Evolutionary conservation across 2,888 invertebrate genomes (phyloP).

Genomic region (Melipona beecheii): DNA sequence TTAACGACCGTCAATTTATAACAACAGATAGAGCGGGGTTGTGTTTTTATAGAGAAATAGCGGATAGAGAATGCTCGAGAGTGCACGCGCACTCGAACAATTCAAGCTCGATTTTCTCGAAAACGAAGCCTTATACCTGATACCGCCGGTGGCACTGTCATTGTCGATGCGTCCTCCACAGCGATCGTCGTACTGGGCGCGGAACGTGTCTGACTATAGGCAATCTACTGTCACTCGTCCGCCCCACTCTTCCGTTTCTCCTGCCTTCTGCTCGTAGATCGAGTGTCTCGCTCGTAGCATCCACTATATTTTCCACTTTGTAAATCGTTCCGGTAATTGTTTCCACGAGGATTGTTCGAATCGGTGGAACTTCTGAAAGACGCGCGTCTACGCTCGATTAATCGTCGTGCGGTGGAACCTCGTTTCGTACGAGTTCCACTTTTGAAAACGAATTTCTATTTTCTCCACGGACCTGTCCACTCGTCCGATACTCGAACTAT

Average conservation of each 20-base stretch:
- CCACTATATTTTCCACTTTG: neutral
- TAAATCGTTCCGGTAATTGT: neutral
- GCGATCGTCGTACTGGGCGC: neutral
- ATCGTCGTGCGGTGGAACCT: neutral
- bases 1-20: too few species aligned
- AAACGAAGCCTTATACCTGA: constrained; percentile 9
- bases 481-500: too few species aligned
- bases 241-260: neutral
- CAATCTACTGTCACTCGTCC: constrained; percentile 8
- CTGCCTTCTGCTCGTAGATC: neutral
- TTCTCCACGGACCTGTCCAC: too few species aligned
- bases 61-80: neutral
- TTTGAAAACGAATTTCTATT: too few species aligned
- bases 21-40: neutral
- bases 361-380: neutral
- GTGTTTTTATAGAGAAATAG: neutral
- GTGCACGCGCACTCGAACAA: neutral
- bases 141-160: neutral
- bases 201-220: constrained; percentile 7
- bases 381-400: neutral
- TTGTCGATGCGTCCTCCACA: neutral
- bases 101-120: constrained; percentile 12
- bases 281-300: neutral
- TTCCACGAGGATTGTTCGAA: neutral
- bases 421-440: too few species aligned